Base-by-base conservation (phyloP, 1,140 invertebrate species). In the Panonychus citri region DNA sequence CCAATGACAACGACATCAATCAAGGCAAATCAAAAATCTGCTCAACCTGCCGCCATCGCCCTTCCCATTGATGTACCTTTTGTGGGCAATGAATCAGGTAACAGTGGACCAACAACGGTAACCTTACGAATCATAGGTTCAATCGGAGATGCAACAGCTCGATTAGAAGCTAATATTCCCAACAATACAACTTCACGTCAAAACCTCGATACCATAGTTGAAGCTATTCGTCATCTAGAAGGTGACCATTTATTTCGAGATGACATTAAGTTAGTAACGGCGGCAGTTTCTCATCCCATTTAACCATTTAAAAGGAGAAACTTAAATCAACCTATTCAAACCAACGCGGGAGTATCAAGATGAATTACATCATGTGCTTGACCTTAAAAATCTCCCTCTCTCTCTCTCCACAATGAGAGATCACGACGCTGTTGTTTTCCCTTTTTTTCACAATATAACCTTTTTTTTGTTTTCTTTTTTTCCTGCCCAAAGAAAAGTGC, bases 201-300 rank as follows among this genome's bases (percentile, higher is more conserved):
- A 65, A 96, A 94, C 68, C 73, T 97, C 57, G 88, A 96, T 67
- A 95, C 91, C 1, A 96, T 97, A 59, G 88, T 95, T 10, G 90
- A 97, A 67, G 93, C 93, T 26, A 96, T 96, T 62, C 77, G 89
- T 39, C 90, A 93, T 65, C 71, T 97, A 56, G 93, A 97, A 69
- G 90, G 93, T 8, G 86, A 93, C 68, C 83, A 89, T 68, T 70
- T 89, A 62, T 88, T 89, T 50, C 24, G 52, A 40, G 27, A 42
- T 30, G 40, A 55, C 21, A 46, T 46, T 8, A 46, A 46, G 21
- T 46, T 46, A 24, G 43, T 46, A 10, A 46, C 43, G 8, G 43
- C 43, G 2, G 30, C 30, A 34, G 43, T 46, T 10, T n/a, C 43
- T 46, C 43, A 46, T 46, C n/a, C 43, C 17, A 46, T 46, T 2